These are phyloP conservation scores for Leucoraja ocellata DNA, from an alignment of 2,797 vertebrate genomes.

Conservation along the genomic window DNA sequence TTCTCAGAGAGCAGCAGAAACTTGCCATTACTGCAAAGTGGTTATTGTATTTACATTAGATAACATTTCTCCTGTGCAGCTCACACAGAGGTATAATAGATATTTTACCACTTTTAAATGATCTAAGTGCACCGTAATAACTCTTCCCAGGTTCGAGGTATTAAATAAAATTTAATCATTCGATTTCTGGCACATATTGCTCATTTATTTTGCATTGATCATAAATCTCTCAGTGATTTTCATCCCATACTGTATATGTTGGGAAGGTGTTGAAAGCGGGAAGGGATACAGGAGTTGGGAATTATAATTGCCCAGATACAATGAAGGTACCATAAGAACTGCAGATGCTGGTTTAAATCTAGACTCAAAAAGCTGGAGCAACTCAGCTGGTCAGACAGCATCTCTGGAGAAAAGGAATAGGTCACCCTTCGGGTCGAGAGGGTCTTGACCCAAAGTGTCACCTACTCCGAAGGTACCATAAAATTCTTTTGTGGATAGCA, in stretches of 20 bases:
- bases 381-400: too few species aligned
- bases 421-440: too few species aligned
- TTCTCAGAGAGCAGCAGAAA: neutral
- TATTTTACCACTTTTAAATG: neutral
- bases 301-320: neutral
- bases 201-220: neutral
- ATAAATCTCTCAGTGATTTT: neutral
- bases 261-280: neutral
- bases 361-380: too few species aligned
- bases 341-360: too few species aligned
- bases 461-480: too few species aligned
- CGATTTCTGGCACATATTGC: neutral
- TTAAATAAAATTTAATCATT: neutral
- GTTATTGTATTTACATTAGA: slow-evolving; percentile 1
- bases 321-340: neutral
- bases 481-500: neutral
- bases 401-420: too few species aligned
- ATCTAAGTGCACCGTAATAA: slow-evolving; percentile 1
- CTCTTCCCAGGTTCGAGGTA: neutral
- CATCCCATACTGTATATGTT: neutral
- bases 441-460: too few species aligned
- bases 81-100: neutral
- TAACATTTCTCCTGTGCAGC: neutral
- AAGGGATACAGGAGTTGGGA: neutral
- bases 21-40: neutral